Conservation (phyloP, 1,140 invertebrate genomes). For the Arctopsyche grandis region DNA sequence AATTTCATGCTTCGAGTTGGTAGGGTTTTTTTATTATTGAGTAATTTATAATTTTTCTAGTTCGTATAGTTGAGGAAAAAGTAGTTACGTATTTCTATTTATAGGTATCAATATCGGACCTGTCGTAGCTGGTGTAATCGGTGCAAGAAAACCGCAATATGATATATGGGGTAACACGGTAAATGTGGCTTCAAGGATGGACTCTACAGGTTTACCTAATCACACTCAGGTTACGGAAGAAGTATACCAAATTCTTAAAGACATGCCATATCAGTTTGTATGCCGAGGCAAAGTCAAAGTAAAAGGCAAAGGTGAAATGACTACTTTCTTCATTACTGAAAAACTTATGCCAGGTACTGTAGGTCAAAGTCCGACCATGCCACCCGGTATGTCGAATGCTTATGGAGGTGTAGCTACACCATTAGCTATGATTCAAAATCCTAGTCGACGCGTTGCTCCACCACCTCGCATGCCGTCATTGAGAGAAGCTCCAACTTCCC, state of each 20-base stretch:
- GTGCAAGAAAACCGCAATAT: conserved; percentile 93
- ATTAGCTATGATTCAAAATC: conserved; percentile 72
- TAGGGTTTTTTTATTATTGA: conserved; percentile 59
- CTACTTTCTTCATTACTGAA: conserved; percentile 88
- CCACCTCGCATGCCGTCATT: conserved; percentile 62
- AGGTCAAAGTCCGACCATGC: conserved; percentile 57
- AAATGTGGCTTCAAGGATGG: conserved; percentile 91
- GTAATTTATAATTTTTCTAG: not conserved
- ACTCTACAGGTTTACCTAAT: conserved; percentile 85
- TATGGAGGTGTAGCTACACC: conserved; percentile 77
- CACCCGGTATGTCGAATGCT: conserved; percentile 63
- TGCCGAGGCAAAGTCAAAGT: conserved; percentile 90
- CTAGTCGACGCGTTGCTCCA: conserved; percentile 61
- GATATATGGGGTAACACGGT: conserved; percentile 98
- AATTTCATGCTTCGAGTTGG: conserved; percentile 94
- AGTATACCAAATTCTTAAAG: conserved; percentile 77
- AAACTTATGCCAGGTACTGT: conserved; percentile 70
- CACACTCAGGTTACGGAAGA: conserved; percentile 90
- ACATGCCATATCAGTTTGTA: conserved; percentile 80
- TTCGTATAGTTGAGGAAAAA: conserved; percentile 29
- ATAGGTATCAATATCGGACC: conserved; percentile 90
- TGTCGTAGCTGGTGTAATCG: conserved; percentile 94
- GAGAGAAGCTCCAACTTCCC: conserved; percentile 57
- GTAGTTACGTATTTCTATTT: conserved; percentile 36
- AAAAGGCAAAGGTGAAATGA: conserved; percentile 94